phyloP scores from a whole-genome alignment of 2,888 invertebrate species.

The Linnaemya vulpina region DNA sequence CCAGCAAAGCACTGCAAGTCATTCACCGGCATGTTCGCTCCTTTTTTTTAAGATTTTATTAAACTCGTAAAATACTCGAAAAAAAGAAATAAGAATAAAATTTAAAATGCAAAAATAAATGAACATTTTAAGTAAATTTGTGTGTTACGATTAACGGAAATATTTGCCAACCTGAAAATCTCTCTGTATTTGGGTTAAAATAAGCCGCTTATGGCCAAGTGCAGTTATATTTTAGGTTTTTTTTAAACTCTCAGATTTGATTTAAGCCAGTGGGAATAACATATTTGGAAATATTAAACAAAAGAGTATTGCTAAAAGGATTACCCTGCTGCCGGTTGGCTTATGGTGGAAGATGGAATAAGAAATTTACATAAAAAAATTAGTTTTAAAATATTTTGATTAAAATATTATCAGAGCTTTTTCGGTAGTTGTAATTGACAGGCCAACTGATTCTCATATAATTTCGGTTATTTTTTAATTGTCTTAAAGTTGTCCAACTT shows the following conservation, averaged over 20 bases:
- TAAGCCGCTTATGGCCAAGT: background rate
- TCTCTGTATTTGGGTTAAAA: constrained; percentile 2
- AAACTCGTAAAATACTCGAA: constrained; percentile 20
- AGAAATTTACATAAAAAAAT: background rate
- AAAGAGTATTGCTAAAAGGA: background rate
- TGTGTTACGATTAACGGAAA: constrained; percentile 21
- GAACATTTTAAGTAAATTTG: constrained; percentile 29
- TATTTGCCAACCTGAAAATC: constrained; percentile 8
- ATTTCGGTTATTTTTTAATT: background rate
- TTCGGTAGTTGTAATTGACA: background rate
- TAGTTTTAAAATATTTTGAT: background rate
- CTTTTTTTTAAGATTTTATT: background rate
- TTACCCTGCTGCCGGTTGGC: background rate
- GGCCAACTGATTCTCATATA: background rate
- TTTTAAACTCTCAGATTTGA: too few species aligned
- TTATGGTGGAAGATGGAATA: background rate
- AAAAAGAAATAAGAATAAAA: background rate
- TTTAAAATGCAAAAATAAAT: constrained; percentile 26
- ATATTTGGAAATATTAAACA: background rate
- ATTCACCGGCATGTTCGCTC: background rate
- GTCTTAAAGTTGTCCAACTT: too few species aligned
- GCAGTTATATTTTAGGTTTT: too few species aligned
- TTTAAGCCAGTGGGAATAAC: background rate
- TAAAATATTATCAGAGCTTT: background rate
- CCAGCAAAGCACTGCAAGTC: background rate